Evolutionary conservation across 2,888 invertebrate genomes (phyloP), one percentile per base, ranked within the genome.

Genomic region (Ctenicera cuprea): DNA sequence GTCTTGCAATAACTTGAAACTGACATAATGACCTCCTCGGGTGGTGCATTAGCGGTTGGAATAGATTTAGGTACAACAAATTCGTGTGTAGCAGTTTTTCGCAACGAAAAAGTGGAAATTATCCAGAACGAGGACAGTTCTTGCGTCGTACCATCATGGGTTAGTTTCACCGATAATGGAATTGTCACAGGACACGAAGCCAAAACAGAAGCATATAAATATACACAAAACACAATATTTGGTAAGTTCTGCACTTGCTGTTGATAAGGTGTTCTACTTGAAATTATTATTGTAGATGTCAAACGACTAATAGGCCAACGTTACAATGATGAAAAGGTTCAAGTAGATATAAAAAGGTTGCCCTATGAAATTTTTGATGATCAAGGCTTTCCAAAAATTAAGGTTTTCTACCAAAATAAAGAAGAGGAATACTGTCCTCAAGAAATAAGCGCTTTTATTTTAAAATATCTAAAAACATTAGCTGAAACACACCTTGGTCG

Each of bases 301-400:
- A 83, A 83, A 73, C 71, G 82, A 3, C 74, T 82, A 18, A 79
- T 82, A 37, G 82, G 83, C 0, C 78, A 78, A 41, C 76, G 67
- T 26, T 81, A 65, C 38, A 68, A 77, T 14, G 78, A 82, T 37
- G 61, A 73, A n/a, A 69, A 77, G 11, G 74, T 81, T 3, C 79
- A 81, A 69, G 37, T 69, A 16, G 75, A 77, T 52, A 72, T 79
- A 5, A 67, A 77, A 38, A 77, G 71, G 41, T 77, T 78, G 61
- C 65, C 76, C 16, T 82, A 77, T 45, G 50, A 76, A 74, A 71
- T 82, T 8, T 33, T 79, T 8, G 64, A 73, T 33, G 75, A 76
- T 4, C 14, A 67, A 18, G 72, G 73, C 0, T 74, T 76, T 20
- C 75, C 79, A 12, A 77, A 77, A 57, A 73, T 78, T 12, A 38